Conservation (phyloP, 2,113 vertebrate species). For the Aegotheles bennettii region DNA sequence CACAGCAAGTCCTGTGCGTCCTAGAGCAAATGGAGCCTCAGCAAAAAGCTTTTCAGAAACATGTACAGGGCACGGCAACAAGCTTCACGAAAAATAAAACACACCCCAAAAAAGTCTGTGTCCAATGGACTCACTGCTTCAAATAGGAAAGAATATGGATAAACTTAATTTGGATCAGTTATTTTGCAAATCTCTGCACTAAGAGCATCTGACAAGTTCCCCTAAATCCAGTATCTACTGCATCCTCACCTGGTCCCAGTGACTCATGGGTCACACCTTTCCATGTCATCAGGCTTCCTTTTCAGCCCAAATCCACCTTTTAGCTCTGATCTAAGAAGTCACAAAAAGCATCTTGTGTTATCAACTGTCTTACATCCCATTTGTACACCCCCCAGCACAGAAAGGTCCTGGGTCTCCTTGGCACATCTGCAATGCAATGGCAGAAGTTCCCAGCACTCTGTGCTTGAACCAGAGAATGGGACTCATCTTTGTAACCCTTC, state of each 20-base stretch:
- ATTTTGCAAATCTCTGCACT: background rate
- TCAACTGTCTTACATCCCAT: background rate
- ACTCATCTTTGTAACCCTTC: background rate
- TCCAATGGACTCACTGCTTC: background rate
- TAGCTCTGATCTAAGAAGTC: background rate
- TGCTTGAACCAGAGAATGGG: background rate
- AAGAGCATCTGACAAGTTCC: background rate
- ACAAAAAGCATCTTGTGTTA: background rate
- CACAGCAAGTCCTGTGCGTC: background rate
- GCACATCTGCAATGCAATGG: background rate
- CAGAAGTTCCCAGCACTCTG: background rate
- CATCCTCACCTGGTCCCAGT: background rate
- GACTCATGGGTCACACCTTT: background rate
- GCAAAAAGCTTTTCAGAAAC: background rate
- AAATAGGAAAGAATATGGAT: background rate
- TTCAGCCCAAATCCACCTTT: background rate
- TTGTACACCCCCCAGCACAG: background rate
- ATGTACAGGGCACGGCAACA: background rate
- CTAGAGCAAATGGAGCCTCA: background rate
- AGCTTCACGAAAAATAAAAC: background rate
- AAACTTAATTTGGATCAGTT: background rate
- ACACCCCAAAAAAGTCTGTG: background rate
- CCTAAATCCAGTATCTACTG: background rate
- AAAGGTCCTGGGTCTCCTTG: background rate
- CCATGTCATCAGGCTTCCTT: background rate